Percentiles rank a stretch among this genome's conserved stretches.
Conservation (phyloP, 2,888 invertebrate genomes). For the Rhagophthalmus giganteus region DNA sequence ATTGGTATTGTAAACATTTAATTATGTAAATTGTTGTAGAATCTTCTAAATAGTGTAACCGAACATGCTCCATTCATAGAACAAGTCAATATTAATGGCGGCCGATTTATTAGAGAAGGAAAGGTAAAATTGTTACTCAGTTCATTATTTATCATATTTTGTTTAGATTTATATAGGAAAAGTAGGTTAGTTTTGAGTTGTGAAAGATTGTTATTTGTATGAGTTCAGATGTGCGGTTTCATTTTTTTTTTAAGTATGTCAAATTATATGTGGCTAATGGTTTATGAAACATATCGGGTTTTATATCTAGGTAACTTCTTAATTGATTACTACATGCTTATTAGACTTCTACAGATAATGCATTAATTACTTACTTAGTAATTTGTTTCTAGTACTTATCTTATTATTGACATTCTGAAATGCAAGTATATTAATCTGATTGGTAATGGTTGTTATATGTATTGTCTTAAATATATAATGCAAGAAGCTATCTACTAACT, state of each 20-base stretch:
- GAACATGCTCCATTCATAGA: constrained; percentile 94
- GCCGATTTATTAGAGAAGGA: constrained; percentile 93
- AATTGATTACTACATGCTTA: not conserved
- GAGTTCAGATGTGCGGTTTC: constrained; percentile 34
- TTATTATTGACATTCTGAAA: too few relatives aligned
- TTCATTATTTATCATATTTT: constrained; percentile 1
- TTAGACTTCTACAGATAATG: not conserved
- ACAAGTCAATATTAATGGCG: constrained; percentile 92
- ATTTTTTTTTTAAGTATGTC: constrained; percentile 2
- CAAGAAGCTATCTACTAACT: too few relatives aligned
- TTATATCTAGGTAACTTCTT: not conserved
- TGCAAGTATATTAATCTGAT: too few relatives aligned
- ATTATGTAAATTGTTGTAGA: constrained; percentile 61
- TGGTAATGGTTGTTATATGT: too few relatives aligned
- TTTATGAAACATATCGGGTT: not conserved
- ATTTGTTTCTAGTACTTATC: too few relatives aligned
- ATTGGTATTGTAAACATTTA: not conserved
- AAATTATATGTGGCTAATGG: not conserved
- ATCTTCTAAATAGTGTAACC: constrained; percentile 87
- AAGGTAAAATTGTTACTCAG: constrained; percentile 72
- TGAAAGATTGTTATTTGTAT: constrained; percentile 29
- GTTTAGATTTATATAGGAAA: constrained; percentile 7
- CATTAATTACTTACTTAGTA: too few relatives aligned
- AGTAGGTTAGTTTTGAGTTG: constrained; percentile 31
- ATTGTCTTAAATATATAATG: too few relatives aligned